phyloP scores from a whole-genome alignment of 1,140 invertebrate species.

The Polypedilum pembai region DNA sequence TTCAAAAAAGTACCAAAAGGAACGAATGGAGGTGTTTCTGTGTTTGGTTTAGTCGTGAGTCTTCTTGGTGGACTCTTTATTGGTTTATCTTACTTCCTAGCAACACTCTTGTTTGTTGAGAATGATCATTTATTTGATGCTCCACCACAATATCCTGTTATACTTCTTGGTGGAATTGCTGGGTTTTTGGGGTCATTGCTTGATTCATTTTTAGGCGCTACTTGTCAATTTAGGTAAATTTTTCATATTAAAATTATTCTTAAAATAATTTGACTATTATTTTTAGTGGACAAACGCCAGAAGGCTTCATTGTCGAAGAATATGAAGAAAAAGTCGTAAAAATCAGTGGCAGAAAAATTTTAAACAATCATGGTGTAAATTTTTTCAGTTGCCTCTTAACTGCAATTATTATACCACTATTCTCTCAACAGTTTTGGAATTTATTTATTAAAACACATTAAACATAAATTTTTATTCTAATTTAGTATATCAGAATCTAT shows the following conservation, averaged over 20 bases:
- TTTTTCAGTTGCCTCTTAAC: conserved; percentile 71
- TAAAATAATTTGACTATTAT: no score
- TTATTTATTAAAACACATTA: neutral
- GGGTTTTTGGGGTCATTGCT: conserved; percentile 74
- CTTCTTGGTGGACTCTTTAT: conserved; percentile 64
- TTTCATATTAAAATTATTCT: no score
- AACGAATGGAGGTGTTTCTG: conserved; percentile 75
- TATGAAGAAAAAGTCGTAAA: conserved; percentile 64
- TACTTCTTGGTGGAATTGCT: conserved; percentile 59
- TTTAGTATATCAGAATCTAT: no score
- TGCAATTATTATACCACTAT: conserved; percentile 60
- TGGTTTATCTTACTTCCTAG: conserved; percentile 65
- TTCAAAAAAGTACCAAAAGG: conserved; percentile 69
- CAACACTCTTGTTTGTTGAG: conserved; percentile 57
- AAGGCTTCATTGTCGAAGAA: conserved; percentile 63
- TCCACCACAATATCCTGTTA: conserved; percentile 74
- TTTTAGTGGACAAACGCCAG: conserved; percentile 46
- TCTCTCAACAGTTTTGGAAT: conserved; percentile 59
- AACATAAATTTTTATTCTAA: no score
- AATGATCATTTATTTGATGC: conserved; percentile 49
- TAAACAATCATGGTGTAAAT: conserved; percentile 91
- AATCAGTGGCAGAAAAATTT: conserved; percentile 65
- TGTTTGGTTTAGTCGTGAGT: conserved; percentile 63
- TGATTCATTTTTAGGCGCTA: conserved; percentile 78
- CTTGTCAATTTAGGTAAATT: conserved; percentile 64